Percentiles rank a stretch among this genome's conserved stretches.
These are phyloP conservation scores for Mythimna lalbum DNA, from an alignment of 2,888 invertebrate species.

Conservation along the genomic window DNA sequence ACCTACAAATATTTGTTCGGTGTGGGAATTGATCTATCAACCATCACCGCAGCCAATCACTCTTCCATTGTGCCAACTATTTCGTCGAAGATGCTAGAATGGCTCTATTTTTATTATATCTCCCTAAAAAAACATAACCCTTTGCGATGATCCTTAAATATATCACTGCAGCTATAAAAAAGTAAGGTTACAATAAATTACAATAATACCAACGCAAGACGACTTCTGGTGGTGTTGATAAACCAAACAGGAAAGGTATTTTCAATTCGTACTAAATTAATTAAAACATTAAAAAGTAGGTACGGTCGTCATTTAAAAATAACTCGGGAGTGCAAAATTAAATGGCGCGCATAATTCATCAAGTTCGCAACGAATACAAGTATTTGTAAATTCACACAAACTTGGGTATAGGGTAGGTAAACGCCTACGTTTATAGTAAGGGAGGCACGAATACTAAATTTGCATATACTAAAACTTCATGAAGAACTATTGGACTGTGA, in stretches of 20 bases:
- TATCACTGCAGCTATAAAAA: not conserved
- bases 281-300: constrained; percentile 13
- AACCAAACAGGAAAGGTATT: constrained; percentile 1
- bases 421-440: constrained; percentile 14
- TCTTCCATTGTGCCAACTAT: no score
- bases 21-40: no score
- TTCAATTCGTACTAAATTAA: constrained; percentile 15
- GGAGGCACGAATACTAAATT: no score
- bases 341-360: constrained; percentile 20
- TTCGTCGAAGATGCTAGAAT: no score
- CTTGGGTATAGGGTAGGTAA: not conserved
- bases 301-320: constrained; percentile 2
- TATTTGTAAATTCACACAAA: constrained; percentile 26
- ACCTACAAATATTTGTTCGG: no score
- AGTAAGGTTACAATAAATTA: not conserved
- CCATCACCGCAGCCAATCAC: no score
- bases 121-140: not conserved
- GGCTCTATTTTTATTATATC: not conserved
- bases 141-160: not conserved
- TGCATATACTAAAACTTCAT: no score
- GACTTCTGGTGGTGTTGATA: not conserved
- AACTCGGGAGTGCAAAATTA: constrained; percentile 14
- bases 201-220: not conserved
- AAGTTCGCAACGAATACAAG: constrained; percentile 3
- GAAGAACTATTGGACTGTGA: no score